phyloP scores from a whole-genome alignment of 2,113 vertebrate genomes.

The Pagrus major region DNA sequence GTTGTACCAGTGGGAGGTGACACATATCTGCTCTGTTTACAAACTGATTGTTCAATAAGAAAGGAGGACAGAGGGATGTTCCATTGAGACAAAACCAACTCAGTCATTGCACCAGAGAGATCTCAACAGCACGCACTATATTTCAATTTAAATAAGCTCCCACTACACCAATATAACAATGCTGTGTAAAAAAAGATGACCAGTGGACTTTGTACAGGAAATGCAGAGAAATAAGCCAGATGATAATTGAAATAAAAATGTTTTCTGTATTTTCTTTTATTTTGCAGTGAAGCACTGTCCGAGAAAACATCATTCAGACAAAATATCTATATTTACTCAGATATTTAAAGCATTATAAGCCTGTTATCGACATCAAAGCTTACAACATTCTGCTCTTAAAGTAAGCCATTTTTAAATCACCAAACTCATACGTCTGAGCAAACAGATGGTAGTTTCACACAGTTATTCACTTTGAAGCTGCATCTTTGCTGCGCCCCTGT shows the following conservation, averaged over 20 bases:
- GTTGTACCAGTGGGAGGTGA: conserved; percentile 5
- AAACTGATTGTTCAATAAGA: conserved; percentile 33
- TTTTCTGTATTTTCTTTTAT: neutral
- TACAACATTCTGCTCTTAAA: conserved; percentile 38
- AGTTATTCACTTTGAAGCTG: conserved; percentile 70
- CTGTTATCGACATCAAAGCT: conserved; percentile 60
- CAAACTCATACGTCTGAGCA: conserved; percentile 37
- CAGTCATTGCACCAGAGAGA: conserved; percentile 21
- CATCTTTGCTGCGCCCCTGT: conserved; percentile 37
- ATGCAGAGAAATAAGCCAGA: neutral
- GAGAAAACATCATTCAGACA: conserved; percentile 22
- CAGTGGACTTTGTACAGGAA: conserved; percentile 4
- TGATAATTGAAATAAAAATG: conserved; percentile 4
- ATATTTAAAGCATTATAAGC: conserved; percentile 39
- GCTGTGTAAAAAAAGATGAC: neutral
- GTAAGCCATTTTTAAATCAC: conserved; percentile 39
- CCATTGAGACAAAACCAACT: conserved; percentile 17
- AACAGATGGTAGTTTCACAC: conserved; percentile 63
- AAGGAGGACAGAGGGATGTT: neutral
- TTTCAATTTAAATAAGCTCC: conserved; percentile 46
- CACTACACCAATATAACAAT: conserved; percentile 6
- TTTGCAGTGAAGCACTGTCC: neutral
- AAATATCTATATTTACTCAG: conserved; percentile 31
- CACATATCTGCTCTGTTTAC: conserved; percentile 13
- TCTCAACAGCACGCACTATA: conserved; percentile 18